Conservation (phyloP, 2,797 vertebrate species). For the Periparus ater region DNA sequence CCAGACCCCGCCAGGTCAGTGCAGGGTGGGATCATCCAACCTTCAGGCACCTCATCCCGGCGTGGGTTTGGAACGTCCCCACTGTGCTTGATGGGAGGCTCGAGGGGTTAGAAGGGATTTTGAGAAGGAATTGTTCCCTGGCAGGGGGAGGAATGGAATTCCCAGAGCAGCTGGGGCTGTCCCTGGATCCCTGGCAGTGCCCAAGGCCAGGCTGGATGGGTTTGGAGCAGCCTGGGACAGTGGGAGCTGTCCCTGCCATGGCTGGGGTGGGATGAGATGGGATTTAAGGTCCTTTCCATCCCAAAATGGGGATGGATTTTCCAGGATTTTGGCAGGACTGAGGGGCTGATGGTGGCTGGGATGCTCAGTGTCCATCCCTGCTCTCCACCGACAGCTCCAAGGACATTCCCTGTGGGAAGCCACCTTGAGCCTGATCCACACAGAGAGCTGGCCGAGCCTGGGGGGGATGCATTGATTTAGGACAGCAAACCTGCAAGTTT, state of each 20-base stretch:
- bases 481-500: not conserved
- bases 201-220: not conserved
- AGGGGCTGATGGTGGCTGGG: rapidly evolving
- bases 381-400: not conserved
- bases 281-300: rapidly evolving
- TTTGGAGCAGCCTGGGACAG: not conserved
- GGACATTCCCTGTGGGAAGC: not conserved
- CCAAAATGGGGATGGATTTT: not conserved
- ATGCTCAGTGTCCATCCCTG: rapidly evolving
- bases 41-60: rapidly evolving
- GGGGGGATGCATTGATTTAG: rapidly evolving
- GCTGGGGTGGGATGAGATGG: not conserved
- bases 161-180: not conserved
- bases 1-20: slow-evolving; percentile 83
- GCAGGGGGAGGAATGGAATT: not conserved
- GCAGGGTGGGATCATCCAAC: rapidly evolving
- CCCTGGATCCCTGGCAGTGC: not conserved
- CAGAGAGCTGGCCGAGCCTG: not conserved
- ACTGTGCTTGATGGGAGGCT: rapidly evolving
- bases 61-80: rapidly evolving
- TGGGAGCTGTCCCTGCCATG: not conserved
- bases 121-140: not conserved
- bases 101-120: too few relatives aligned
- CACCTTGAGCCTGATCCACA: rapidly evolving
- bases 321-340: rapidly evolving